Conservation (phyloP, 2,797 vertebrate species). For the Malacoctenus gilli region DNA sequence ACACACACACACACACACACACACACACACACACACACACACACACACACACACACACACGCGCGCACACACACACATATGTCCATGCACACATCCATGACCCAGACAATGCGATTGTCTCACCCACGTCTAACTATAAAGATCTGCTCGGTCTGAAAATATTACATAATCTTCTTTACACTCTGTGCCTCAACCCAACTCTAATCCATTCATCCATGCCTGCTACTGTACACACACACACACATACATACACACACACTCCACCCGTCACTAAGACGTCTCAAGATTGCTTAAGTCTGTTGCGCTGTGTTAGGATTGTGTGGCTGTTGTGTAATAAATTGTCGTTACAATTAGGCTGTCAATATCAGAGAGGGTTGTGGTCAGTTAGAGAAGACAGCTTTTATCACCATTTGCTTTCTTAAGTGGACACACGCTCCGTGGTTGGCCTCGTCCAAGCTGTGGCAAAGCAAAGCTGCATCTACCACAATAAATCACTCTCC, state of each 20-base stretch:
- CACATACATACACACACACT: conserved; percentile 24
- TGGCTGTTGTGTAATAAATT: conserved; percentile 53
- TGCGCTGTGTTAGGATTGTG: conserved; percentile 45
- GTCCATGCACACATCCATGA: conserved; percentile 31
- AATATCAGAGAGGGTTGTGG: conserved; percentile 29
- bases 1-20: too few relatives aligned
- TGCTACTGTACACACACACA: conserved; percentile 53
- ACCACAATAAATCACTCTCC: background rate
- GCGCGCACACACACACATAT: too few relatives aligned
- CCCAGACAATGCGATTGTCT: conserved; percentile 54
- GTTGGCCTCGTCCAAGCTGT: conserved; percentile 10
- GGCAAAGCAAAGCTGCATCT: background rate
- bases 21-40: too few relatives aligned
- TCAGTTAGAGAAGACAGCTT: conserved; percentile 23
- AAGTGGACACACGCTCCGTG: background rate
- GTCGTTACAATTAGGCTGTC: conserved; percentile 43
- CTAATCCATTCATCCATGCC: conserved; percentile 73
- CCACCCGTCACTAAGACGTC: conserved; percentile 34
- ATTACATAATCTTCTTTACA: conserved; percentile 73
- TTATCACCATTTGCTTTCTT: conserved; percentile 42
- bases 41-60: too few relatives aligned
- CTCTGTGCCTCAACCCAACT: conserved; percentile 44
- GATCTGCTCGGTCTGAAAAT: conserved; percentile 58
- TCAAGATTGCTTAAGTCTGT: conserved; percentile 39
- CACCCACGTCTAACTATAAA: conserved; percentile 39